phyloP scores from a whole-genome alignment of 1,140 invertebrate species.

The Chrysoperla carnea region DNA sequence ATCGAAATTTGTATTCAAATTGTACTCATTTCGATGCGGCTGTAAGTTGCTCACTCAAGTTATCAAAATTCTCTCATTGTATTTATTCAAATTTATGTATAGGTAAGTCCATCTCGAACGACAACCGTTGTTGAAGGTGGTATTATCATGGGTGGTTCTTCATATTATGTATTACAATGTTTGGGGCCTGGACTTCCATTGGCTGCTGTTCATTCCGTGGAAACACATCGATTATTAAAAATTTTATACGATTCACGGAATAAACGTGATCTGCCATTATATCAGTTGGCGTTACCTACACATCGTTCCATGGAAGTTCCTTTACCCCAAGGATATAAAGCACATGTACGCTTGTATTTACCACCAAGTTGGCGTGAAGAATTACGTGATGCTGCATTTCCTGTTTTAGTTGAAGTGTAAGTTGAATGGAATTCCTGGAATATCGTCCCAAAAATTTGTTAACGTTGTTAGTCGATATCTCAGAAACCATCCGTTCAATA shows the following conservation, averaged over 20 bases:
- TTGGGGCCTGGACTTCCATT: slow-evolving; percentile 61
- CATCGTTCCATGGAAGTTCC: slow-evolving; percentile 58
- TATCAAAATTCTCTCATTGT: neutral
- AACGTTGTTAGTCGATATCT: neutral
- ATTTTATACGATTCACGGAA: slow-evolving; percentile 57
- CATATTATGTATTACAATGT: slow-evolving; percentile 61
- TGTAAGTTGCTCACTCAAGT: slow-evolving; percentile 21
- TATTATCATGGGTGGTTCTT: slow-evolving; percentile 23
- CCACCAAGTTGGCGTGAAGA: slow-evolving; percentile 71
- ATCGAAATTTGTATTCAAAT: slow-evolving; percentile 54
- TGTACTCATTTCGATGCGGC: slow-evolving; percentile 63
- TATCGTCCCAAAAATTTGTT: too few relatives aligned
- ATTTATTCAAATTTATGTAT: neutral
- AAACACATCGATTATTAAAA: slow-evolving; percentile 48
- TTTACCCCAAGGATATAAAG: slow-evolving; percentile 54
- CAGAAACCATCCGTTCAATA: too few relatives aligned
- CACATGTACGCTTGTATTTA: slow-evolving; percentile 59
- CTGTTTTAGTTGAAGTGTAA: slow-evolving; percentile 67
- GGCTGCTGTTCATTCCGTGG: slow-evolving; percentile 52
- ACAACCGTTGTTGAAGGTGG: neutral
- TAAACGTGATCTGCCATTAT: slow-evolving; percentile 38
- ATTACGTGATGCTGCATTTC: slow-evolving; percentile 64
- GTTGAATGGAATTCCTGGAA: too few relatives aligned
- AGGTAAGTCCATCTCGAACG: slow-evolving; percentile 11
- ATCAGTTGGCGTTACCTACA: slow-evolving; percentile 53